A percentile compares a stretch with the other conserved stretches of the same genome.
These are phyloP conservation scores for Theonella swinhoei DNA, from an alignment of 37 sponge, comb jelly and placozoan species.

Conservation along the genomic window DNA sequence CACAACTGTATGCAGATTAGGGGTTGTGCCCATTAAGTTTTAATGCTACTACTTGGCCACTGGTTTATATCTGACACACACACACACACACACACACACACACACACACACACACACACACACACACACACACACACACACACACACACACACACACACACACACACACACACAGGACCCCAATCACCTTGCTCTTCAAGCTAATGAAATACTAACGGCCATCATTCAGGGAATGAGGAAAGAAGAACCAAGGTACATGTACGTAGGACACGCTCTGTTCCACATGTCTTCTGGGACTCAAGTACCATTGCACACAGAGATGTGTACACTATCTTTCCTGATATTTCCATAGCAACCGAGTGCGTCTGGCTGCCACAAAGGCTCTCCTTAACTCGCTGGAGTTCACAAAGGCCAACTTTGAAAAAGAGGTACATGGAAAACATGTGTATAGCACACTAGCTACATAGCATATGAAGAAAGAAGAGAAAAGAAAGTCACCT, in stretches of 20 bases:
- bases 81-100: too few relatives aligned
- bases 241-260: slow-evolving; percentile 87
- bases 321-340: background rate
- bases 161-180: slow-evolving; percentile 55
- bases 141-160: too few relatives aligned
- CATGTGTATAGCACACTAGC: background rate
- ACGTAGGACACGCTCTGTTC: background rate
- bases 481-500: too few relatives aligned
- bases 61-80: too few relatives aligned
- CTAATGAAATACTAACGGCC: slow-evolving; percentile 95
- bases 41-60: too few relatives aligned
- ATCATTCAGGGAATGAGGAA: slow-evolving; percentile 98
- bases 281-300: too few relatives aligned
- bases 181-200: slow-evolving; percentile 44
- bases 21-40: too few relatives aligned
- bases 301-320: background rate
- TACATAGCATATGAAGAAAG: background rate
- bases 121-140: too few relatives aligned
- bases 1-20: too few relatives aligned
- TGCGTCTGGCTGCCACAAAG: slow-evolving; percentile 88
- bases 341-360: slow-evolving; percentile 59
- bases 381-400: slow-evolving; percentile 95
- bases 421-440: slow-evolving; percentile 91
- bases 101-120: too few relatives aligned
- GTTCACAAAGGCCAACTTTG: slow-evolving; percentile 97